Percentiles rank a stretch among this genome's conserved stretches.
These are phyloP conservation scores for Ennomos fuscantarius DNA, from an alignment of 2,888 invertebrate species.

Conservation along the genomic window DNA sequence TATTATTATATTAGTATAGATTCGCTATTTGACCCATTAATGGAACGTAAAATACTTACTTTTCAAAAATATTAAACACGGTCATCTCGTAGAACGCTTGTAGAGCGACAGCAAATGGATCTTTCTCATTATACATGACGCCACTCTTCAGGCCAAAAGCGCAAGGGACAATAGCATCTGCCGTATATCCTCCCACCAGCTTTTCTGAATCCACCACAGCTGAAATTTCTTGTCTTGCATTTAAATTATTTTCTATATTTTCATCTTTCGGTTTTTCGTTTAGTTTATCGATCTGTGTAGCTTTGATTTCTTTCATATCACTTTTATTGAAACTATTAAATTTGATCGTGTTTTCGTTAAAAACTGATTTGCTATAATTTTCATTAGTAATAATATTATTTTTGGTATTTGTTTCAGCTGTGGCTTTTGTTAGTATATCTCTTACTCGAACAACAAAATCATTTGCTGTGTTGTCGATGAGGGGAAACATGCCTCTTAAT, in stretches of 20 bases:
- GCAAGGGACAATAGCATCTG: slow-evolving; percentile 79
- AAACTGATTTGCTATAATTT: slow-evolving; percentile 23
- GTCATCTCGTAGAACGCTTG: slow-evolving; percentile 77
- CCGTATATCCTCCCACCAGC: slow-evolving; percentile 76
- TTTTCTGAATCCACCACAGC: slow-evolving; percentile 67
- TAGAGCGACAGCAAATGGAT: slow-evolving; percentile 77
- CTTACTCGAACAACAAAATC: slow-evolving; percentile 64
- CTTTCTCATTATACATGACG: slow-evolving; percentile 73
- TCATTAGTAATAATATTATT: slow-evolving; percentile 20
- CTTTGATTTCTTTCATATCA: neutral
- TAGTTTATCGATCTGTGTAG: slow-evolving; percentile 4
- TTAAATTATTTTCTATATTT: slow-evolving; percentile 17
- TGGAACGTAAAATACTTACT: slow-evolving; percentile 60
- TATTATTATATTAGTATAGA: too few species aligned
- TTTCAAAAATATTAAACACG: slow-evolving; percentile 72
- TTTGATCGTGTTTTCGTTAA: slow-evolving; percentile 5
- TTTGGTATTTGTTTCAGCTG: slow-evolving; percentile 36
- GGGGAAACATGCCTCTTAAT: slow-evolving; percentile 74
- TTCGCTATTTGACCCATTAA: neutral
- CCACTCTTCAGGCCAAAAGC: slow-evolving; percentile 76
- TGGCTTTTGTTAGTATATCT: slow-evolving; percentile 47
- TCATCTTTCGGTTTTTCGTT: neutral
- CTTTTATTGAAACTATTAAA: slow-evolving; percentile 4
- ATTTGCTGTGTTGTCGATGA: slow-evolving; percentile 72
- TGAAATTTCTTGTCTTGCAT: slow-evolving; percentile 25